Evolutionary conservation across 1,140 invertebrate genomes (phyloP), one percentile per base, ranked within the genome.

Genomic region (Solen grandis): DNA sequence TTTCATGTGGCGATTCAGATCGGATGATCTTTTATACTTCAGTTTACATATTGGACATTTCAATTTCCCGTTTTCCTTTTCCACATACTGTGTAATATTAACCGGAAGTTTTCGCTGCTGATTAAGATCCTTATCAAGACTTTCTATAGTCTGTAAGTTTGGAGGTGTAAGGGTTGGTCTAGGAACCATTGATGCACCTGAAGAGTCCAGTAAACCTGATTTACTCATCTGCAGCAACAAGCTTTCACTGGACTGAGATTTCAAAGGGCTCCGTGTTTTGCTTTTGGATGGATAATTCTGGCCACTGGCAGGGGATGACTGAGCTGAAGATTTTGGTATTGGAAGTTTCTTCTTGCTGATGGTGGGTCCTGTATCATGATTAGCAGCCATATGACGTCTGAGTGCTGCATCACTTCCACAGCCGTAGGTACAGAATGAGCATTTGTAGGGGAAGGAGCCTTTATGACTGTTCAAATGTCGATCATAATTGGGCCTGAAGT

Each of bases 401-500:
- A 98, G 93, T 90, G 96, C 97, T 88, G 97, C 97, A 88, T 97
- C 97, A 85, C 97, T 97, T 87, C 97, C 96, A 16, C 97, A 96
- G 0, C 96, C 96, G 91, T 98, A 99, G 89, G 96, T 97, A 91
- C 97, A 99, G 78, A 96, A 94, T 22, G 95, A 94, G 92, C 97
- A 99, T 86, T 95, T 95, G 92, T 96, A 97, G 22, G 84, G 83
- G 36, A 72, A 85, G 0, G 69, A 55, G 50, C 68, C 75, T 22
- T 75, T 80, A 75, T 99, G 97, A 89, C 97, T 98, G 90, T 96
- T 95, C 92, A 96, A 96, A 89, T 99, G 97, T 19, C 97, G 94
- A 88, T 98, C 97, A 90, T 98, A 94, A 92, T 98, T 98, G 95
- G 96, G 97, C 91, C 97, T 97, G 93, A 97, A 97, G 5, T 97